Evolutionary conservation across 2,797 vertebrate species (phyloP).

Genomic region (Peromyscus nudipes): DNA sequence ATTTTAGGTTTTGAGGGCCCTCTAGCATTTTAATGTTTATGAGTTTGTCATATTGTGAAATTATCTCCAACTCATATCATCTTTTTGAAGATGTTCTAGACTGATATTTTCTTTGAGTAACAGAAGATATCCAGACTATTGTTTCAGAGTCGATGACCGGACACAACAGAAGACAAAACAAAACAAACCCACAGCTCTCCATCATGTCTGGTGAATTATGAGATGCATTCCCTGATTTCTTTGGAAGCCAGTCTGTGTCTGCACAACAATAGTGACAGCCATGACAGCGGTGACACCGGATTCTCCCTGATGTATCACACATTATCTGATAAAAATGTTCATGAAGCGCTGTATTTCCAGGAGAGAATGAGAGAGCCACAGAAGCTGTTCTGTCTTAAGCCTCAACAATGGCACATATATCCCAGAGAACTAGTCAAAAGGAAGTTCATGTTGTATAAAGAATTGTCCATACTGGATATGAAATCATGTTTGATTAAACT

Average conservation of each 20-base stretch:
- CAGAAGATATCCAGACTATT: not conserved
- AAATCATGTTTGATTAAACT: conserved; percentile 3
- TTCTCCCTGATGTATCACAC: not conserved
- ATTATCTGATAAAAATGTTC: not conserved
- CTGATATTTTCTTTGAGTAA: conserved; percentile 3
- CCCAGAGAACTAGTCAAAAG: not conserved
- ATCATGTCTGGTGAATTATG: not conserved
- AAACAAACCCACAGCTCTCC: not conserved
- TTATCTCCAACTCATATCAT: conserved; percentile 6
- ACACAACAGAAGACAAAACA: not conserved
- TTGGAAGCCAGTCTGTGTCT: not conserved
- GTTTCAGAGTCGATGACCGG: not conserved
- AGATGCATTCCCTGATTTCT: conserved; percentile 1
- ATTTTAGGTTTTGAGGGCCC: conserved; percentile 49
- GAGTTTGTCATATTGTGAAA: conserved; percentile 47
- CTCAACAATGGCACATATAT: not conserved
- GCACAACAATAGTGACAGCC: not conserved
- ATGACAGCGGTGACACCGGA: not conserved
- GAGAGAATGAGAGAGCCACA: not conserved
- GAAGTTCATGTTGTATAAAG: not conserved
- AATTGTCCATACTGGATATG: not conserved
- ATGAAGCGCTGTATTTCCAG: not conserved
- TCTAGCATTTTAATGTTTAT: conserved; percentile 54
- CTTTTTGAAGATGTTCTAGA: conserved; percentile 35
- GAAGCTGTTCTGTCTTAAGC: not conserved